These are phyloP conservation scores for Galemys pyrenaicus DNA, from an alignment of 2,113 vertebrate genomes.

Conservation along the genomic window DNA sequence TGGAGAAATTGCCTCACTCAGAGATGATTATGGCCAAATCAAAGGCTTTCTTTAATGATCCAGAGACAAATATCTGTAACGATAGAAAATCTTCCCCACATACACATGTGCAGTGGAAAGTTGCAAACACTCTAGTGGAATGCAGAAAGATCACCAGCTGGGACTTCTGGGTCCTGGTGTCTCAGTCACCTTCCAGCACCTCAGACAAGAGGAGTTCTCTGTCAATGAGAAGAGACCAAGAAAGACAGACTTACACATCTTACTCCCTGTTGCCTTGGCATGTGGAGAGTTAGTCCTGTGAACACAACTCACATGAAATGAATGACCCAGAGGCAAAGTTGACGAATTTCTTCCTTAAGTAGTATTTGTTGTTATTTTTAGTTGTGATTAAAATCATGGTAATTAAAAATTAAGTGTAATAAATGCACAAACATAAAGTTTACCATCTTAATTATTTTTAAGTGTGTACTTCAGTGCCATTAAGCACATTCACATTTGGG, in stretches of 20 bases:
- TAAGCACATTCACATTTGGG: background rate
- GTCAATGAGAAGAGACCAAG: background rate
- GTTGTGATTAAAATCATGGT: too few species aligned
- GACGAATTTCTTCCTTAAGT: background rate
- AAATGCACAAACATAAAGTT: background rate
- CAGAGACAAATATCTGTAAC: conserved; percentile 30
- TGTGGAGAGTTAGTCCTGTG: background rate
- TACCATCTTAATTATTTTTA: background rate
- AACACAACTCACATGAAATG: background rate
- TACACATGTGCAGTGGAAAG: background rate
- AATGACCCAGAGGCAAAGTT: background rate
- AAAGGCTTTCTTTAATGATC: conserved; percentile 48
- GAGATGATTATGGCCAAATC: background rate
- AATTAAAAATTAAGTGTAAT: background rate
- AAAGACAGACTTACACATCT: background rate
- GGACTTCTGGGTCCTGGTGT: background rate
- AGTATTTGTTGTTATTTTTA: background rate
- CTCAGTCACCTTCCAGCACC: background rate
- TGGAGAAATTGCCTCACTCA: background rate
- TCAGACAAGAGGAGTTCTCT: background rate
- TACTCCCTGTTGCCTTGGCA: background rate
- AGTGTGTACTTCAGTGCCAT: background rate
- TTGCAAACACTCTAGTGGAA: background rate
- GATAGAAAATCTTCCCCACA: background rate
- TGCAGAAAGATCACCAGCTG: conserved; percentile 5